Percentiles rank a stretch among this genome's conserved stretches.
Conservation (phyloP, 2,113 vertebrate species). For the Eulacestoma nigropectus region DNA sequence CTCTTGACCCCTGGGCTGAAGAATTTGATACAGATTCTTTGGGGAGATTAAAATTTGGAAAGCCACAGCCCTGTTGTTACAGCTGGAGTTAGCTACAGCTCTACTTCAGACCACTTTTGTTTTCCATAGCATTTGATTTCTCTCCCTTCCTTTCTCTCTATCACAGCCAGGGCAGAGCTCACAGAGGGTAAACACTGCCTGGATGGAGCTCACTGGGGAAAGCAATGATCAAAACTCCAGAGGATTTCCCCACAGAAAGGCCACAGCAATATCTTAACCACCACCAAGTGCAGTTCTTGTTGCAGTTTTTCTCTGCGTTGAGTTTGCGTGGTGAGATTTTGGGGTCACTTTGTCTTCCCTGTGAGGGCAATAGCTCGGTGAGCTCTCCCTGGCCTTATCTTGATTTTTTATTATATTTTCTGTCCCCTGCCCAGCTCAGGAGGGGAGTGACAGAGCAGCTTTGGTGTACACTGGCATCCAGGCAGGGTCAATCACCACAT, state of each 20-base stretch:
- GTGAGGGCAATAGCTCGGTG: neutral
- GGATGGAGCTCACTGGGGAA: neutral
- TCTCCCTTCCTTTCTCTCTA: neutral
- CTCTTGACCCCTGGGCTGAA: slow-evolving; percentile 15
- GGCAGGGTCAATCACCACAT: neutral
- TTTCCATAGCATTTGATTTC: slow-evolving; percentile 46
- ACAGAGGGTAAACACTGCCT: neutral
- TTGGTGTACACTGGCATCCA: neutral
- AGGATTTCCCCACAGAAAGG: neutral
- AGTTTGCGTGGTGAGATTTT: accelerated
- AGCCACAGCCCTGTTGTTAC: slow-evolving; percentile 33
- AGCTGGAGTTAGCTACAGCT: slow-evolving; percentile 43
- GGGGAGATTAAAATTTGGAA: slow-evolving; percentile 50
- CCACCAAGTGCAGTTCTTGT: neutral
- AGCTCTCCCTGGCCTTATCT: neutral
- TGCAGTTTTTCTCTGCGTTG: neutral
- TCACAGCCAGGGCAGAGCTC: neutral
- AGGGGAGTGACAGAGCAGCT: neutral
- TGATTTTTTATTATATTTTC: neutral
- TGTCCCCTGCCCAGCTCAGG: neutral
- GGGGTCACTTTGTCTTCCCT: neutral
- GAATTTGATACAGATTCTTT: slow-evolving; percentile 45
- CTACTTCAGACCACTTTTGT: neutral
- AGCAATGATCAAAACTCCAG: neutral
- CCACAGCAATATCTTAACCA: neutral